Base-by-base conservation (phyloP, 2,888 invertebrate genomes). In the Dryomyza anilis region DNA sequence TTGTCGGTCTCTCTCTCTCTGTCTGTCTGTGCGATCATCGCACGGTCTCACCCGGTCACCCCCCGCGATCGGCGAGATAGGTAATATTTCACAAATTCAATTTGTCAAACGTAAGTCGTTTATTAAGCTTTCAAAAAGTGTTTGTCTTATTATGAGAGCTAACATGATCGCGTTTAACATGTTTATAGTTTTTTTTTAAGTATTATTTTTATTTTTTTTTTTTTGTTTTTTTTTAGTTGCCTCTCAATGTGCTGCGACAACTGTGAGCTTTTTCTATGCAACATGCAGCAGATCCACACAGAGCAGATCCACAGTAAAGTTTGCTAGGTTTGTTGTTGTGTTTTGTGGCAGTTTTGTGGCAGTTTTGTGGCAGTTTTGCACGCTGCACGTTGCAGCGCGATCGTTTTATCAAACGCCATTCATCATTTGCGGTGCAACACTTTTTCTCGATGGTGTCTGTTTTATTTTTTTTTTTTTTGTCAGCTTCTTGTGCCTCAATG, bases 1-100 rank as follows among this genome's bases (percentile, higher is more conserved):
- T 52, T 25, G 27, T 23, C n/a, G 29, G 14, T 43, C 50, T n/a
- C 39, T 6, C 2, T 7, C 39, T 6, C 33, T 33, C 33, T 6
- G 12, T n/a, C 39, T 39, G 39, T 25, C 50, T 21, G 23, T n/a
- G n/a, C 23, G 25, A 14, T 19, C 48, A 25, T 19, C 48, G 6
- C 39, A 30, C 25, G 8, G 29, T 30, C 30, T 8, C n/a, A n/a
- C n/a, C n/a, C n/a, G n/a, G n/a, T n/a, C n/a, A 10, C 21, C n/a
- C 46, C 19, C 48, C 46, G n/a, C 30, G n/a, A 45, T 29, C 33
- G 14, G 55, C 36, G 36, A 23, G n/a, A 8, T 23, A 53, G 53
- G 39, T 53, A 52, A 61, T 61, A 61, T 61, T 61, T 61, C 53
- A 61, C 43, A 61, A 61, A 61, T 61, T 61, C 61, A 61, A 61